Base-by-base conservation (phyloP, 2,797 vertebrate species). In the Taeniopygia guttata region DNA sequence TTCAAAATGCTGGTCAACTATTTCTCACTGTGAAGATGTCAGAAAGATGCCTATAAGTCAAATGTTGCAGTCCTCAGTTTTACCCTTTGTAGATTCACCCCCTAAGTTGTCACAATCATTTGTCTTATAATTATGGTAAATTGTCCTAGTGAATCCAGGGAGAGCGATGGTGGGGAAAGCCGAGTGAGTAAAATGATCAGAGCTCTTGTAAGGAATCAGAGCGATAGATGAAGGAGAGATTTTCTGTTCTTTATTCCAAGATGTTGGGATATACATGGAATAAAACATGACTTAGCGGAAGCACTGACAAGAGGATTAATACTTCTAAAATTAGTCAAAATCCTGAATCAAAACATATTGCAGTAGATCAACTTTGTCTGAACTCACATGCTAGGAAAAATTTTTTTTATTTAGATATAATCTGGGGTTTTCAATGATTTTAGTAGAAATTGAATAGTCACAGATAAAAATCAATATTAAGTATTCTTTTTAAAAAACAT, bases 101-200 rank as follows among this genome's bases (percentile, higher is more conserved):
- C 20, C 21, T 43, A 67, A 58, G 6, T 5, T 84, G 21, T 30
- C 16, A 40, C 7, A 30, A 21, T n/a, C 55, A 58, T 19, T 42
- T 70, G 4, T 40, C 21, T 34, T 56, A 32, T 32, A 48, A 13
- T 74, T 63, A 43, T 4, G n/a, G 10, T 16, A 55, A n/a, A 30
- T 18, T 62, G 12, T n/a, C 34, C 36, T 22, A 51, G 20, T 1
- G 4, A 87, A n/a, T 17, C 16, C 18, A 72, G 13, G 13, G 13
- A 0, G 0, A 79, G 34, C 40, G 16, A 42, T 16, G 3, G 1
- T 7, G 4, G 15, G 10, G 3, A 54, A 30, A 66, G 3, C 1
- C 2, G 1, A 38, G 11, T 1, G 1, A 62, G 4, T 25, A 66
- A 80, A 88, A 70, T 51, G 2, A n/a, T 36, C 16, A 38, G 49